Base-by-base conservation (phyloP, 2,113 vertebrate genomes). In the Takifugu bimaculatus region DNA sequence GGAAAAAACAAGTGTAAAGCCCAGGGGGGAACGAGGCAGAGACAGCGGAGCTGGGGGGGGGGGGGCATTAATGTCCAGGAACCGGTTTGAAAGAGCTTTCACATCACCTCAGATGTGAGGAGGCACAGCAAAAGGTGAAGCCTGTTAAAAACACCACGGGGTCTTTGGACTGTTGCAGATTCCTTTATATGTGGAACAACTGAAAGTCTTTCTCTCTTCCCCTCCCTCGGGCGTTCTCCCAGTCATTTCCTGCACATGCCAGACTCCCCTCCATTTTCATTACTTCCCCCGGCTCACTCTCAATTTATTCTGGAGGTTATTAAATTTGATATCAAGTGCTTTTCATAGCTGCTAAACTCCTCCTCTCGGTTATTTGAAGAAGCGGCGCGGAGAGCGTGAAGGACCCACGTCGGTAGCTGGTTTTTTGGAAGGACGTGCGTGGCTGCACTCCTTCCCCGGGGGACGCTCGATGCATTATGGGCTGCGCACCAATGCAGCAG, bases 231-330 rank as follows among this genome's bases (percentile, higher is more conserved):
- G 77, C 81, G 68, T 49, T 82, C 75, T 85, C 77, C 63, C 82
- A 85, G 86, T 85, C 82, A 90, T 92, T 91, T 90, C 89, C 88
- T 88, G 87, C 80, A 60, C 72, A 70, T 78, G 82, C 75, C 79
- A 76, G 80, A 83, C 75, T 72, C 74, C 73, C 63, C 77, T 85
- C 78, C 81, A 79, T 85, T 89, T 90, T 87, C 85, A 88, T 90
- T 88, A 86, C 75, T 79, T 71, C 71, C 84, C 20, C 67, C 77
- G 79, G 65, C 74, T 81, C 51, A 28, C 71, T 75, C 85, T 80
- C 71, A 11, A 86, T 87, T 88, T 86, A 87, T 85, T 76, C 79
- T 80, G 60, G 56, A 51, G 72, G 45, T 81, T 85, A 84, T 86
- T 82, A 88, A 82, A 84, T 68, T 82, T 77, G 72, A 87, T 83